Evolutionary conservation across 92 coral and sea anemone genomes (phyloP).

Genomic region (Meandrina meandrites): DNA sequence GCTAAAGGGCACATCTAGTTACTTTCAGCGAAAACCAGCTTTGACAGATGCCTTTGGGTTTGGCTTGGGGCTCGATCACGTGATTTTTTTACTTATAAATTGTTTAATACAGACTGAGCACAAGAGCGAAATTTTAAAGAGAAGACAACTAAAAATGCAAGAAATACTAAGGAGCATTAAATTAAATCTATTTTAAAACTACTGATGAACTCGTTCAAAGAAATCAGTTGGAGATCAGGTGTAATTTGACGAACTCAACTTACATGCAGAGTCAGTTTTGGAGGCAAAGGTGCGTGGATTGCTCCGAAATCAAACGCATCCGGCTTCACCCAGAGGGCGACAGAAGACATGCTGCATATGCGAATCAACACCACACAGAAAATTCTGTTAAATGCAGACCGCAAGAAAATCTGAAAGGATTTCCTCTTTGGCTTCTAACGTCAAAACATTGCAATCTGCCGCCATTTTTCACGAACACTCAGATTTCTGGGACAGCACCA

Average conservation of each 20-base stretch:
- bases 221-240: background rate
- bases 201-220: background rate
- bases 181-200: background rate
- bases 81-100: background rate
- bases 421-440: background rate
- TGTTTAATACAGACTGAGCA: background rate
- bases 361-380: background rate
- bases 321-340: slow-evolving; percentile 92
- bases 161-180: background rate
- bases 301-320: slow-evolving; percentile 98
- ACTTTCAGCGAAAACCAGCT: background rate
- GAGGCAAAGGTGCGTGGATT: slow-evolving; percentile 90
- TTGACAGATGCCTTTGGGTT: background rate
- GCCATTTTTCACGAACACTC: slow-evolving; percentile 36
- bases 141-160: background rate
- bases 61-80: background rate
- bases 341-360: slow-evolving; percentile 37
- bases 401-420: background rate
- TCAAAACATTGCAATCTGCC: slow-evolving; percentile 35
- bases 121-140: background rate
- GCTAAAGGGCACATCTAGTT: background rate
- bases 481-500: slow-evolving; percentile 31
- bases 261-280: slow-evolving; percentile 91
- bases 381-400: background rate
- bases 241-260: slow-evolving; percentile 3